phyloP scores from a whole-genome alignment of 2,888 invertebrate species.

The Athalia cordata region DNA sequence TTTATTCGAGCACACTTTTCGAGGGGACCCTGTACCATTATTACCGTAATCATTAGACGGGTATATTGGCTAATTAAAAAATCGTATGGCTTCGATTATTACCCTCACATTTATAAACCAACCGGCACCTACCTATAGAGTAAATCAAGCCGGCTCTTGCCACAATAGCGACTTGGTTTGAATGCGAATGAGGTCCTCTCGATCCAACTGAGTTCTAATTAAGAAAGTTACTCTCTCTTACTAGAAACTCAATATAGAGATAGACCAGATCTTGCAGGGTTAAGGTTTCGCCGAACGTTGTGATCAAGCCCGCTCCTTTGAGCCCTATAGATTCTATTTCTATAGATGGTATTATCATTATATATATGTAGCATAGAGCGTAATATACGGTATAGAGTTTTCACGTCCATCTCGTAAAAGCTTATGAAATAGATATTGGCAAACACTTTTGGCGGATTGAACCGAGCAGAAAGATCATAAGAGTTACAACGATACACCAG shows the following conservation, averaged over 20 bases:
- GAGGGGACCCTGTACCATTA: conserved; percentile 3
- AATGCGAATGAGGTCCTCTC: conserved; percentile 65
- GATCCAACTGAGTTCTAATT: conserved; percentile 63
- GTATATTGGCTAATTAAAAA: conserved; percentile 30
- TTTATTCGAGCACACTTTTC: conserved; percentile 7
- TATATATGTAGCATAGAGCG: not conserved
- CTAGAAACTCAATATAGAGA: conserved; percentile 48
- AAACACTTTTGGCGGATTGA: conserved; percentile 38
- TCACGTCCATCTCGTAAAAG: conserved; percentile 22
- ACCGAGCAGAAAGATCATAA: conserved; percentile 16
- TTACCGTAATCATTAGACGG: conserved; percentile 29
- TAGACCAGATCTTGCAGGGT: conserved; percentile 18
- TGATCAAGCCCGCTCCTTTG: conserved; percentile 27
- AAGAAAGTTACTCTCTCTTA: conserved; percentile 62
- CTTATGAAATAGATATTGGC: conserved; percentile 40
- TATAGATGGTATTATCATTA: not conserved
- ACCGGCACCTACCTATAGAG: not conserved
- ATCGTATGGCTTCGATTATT: conserved; percentile 24
- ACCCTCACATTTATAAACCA: not conserved
- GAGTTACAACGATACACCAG: conserved; percentile 16
- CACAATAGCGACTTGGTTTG: conserved; percentile 60
- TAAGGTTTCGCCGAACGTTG: conserved; percentile 1
- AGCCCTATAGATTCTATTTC: conserved; percentile 6
- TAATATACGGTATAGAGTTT: not conserved
- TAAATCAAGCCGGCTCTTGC: conserved; percentile 47